These are phyloP conservation scores for Cricetomys ansorgei DNA, from an alignment of 2,113 vertebrate genomes.

Conservation along the genomic window DNA sequence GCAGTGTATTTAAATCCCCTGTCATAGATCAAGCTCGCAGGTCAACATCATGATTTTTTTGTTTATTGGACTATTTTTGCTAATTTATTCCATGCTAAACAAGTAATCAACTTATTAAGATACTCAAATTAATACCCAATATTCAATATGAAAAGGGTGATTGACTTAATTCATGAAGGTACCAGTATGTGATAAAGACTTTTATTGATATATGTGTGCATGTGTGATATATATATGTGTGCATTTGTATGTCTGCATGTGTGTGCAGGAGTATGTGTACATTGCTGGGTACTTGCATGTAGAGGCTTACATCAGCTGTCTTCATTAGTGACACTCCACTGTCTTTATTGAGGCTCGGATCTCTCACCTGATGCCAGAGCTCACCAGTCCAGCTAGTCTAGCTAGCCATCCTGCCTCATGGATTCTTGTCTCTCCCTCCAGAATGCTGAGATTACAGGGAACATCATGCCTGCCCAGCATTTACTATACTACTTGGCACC, in stretches of 20 bases:
- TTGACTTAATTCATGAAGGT: not conserved
- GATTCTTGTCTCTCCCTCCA: not conserved
- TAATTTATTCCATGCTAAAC: not conserved
- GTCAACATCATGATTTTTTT: constrained; percentile 13
- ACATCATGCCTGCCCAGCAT: not conserved
- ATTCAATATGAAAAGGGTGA: not conserved
- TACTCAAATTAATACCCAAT: constrained; percentile 23
- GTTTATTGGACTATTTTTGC: not conserved
- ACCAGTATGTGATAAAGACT: not conserved
- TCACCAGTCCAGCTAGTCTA: not conserved
- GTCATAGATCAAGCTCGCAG: not conserved
- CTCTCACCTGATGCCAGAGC: not conserved
- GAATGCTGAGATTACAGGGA: not conserved
- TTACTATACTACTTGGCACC: no score
- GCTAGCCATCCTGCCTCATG: not conserved
- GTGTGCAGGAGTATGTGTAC: not conserved
- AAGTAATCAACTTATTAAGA: constrained; percentile 30
- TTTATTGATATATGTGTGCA: not conserved
- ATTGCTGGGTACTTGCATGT: not conserved
- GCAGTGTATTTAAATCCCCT: not conserved
- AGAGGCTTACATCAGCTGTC: no score
- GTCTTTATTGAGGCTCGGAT: not conserved
- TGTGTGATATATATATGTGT: not conserved
- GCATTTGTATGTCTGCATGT: not conserved
- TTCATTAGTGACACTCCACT: not conserved